Conservation (phyloP, 2,888 invertebrate genomes). For the Matsumyia berberina region DNA sequence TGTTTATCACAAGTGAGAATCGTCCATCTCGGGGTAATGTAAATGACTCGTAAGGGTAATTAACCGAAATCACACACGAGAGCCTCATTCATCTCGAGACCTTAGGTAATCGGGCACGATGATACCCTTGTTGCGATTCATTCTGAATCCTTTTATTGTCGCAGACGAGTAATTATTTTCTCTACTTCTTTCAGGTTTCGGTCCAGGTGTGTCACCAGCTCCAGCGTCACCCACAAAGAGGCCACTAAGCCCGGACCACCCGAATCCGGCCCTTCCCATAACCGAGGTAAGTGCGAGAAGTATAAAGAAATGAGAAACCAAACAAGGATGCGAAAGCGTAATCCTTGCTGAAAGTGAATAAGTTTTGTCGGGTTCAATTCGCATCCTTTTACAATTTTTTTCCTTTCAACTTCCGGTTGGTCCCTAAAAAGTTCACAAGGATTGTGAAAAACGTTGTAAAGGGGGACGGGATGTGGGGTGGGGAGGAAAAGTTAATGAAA, state of each 20-base stretch:
- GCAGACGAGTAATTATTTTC: conserved; percentile 27
- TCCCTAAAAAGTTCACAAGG: conserved; percentile 11
- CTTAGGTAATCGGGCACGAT: conserved; percentile 1
- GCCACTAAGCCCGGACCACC: conserved; percentile 87
- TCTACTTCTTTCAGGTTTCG: conserved; percentile 84
- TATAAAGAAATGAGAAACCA: conserved; percentile 7
- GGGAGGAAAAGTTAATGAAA: conserved; percentile 44
- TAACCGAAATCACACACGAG: conserved; percentile 37
- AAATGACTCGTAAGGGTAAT: conserved; percentile 31
- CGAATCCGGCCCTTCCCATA: conserved; percentile 88
- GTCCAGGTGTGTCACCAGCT: conserved; percentile 84
- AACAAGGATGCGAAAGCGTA: conserved; percentile 28
- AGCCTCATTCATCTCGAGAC: conserved; percentile 9
- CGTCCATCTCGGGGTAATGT: conserved; percentile 2
- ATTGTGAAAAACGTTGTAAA: background rate
- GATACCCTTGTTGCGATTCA: conserved; percentile 11
- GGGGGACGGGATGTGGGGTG: background rate
- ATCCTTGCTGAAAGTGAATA: conserved; percentile 36
- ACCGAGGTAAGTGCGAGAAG: conserved; percentile 85
- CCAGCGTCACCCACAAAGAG: conserved; percentile 86
- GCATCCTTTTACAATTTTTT: background rate
- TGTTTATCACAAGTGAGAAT: conserved; percentile 17
- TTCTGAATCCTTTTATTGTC: conserved; percentile 25
- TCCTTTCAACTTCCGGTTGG: conserved; percentile 33
- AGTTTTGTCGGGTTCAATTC: conserved; percentile 4